A percentile compares a stretch with the other conserved stretches of the same genome.
Evolutionary conservation across 1,140 invertebrate genomes (phyloP).

Genomic region (Homarus americanus): DNA sequence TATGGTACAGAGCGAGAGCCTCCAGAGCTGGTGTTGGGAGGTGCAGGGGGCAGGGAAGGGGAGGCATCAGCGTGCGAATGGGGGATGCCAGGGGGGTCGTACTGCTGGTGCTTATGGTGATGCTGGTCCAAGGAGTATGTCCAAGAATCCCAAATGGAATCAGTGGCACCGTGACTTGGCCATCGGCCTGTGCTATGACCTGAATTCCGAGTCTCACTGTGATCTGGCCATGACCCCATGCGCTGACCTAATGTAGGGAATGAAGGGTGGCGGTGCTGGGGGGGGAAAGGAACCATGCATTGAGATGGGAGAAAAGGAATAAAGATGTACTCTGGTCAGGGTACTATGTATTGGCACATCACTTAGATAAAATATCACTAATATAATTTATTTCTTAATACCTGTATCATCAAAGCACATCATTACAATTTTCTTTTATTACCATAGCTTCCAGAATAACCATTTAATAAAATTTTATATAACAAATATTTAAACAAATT

Average conservation of each 20-base stretch:
- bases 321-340: slow-evolving; percentile 13
- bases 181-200: slow-evolving; percentile 35
- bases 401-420: not conserved
- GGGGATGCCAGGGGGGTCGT: slow-evolving; percentile 73
- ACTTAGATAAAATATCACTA: not conserved
- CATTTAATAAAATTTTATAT: no score
- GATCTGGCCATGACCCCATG: slow-evolving; percentile 37
- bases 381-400: no score
- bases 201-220: slow-evolving; percentile 21
- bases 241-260: slow-evolving; percentile 31
- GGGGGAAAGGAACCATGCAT: slow-evolving; percentile 56
- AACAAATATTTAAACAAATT: no score
- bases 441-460: not conserved
- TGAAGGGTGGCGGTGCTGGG: slow-evolving; percentile 35
- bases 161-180: slow-evolving; percentile 18
- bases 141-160: slow-evolving; percentile 23
- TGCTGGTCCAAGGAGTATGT: slow-evolving; percentile 44
- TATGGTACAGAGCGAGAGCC: slow-evolving; percentile 84
- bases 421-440: not conserved
- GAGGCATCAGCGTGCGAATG: slow-evolving; percentile 75
- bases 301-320: slow-evolving; percentile 25
- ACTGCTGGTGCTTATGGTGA: slow-evolving; percentile 62
- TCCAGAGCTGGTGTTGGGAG: slow-evolving; percentile 80
- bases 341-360: not conserved
- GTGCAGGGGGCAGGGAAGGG: slow-evolving; percentile 70